Evolutionary conservation across 1,140 invertebrate species (phyloP).

Genomic region (Argopecten irradians): DNA sequence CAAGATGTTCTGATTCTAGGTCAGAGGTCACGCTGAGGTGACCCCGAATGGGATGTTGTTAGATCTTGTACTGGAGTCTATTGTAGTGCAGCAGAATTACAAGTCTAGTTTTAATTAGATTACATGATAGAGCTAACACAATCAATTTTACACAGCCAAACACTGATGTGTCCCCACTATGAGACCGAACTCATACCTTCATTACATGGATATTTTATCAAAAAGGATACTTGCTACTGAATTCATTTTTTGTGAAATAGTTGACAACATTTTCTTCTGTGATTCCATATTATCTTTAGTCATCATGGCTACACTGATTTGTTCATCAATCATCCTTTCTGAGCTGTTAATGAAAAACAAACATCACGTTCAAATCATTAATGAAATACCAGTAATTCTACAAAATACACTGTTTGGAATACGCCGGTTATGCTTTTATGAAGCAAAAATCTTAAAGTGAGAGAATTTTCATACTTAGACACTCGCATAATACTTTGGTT

Average conservation of each 20-base stretch:
- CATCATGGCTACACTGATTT: conserved; percentile 96
- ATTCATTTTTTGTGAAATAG: conserved; percentile 93
- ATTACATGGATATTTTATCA: neutral
- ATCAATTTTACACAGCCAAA: neutral
- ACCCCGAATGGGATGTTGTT: too few relatives aligned
- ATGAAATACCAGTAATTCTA: neutral
- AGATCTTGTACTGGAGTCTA: too few relatives aligned
- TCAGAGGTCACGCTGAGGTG: too few relatives aligned
- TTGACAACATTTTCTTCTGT: conserved; percentile 92
- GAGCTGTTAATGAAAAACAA: conserved; percentile 83
- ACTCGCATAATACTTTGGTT: too few relatives aligned
- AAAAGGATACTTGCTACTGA: conserved; percentile 85
- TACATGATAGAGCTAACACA: neutral
- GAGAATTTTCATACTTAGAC: too few relatives aligned
- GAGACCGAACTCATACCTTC: neutral
- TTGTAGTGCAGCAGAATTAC: too few relatives aligned
- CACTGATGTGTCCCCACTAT: neutral
- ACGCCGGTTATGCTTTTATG: neutral
- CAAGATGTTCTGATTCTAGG: too few relatives aligned
- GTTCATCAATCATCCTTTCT: conserved; percentile 94
- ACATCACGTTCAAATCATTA: too few relatives aligned
- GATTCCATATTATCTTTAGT: conserved; percentile 93
- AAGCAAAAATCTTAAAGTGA: too few relatives aligned
- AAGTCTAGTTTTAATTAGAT: too few relatives aligned
- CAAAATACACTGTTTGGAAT: neutral